Evolutionary conservation across 1,140 invertebrate species (phyloP), one percentile per base, ranked within the genome.

Genomic region (Argopecten irradians): DNA sequence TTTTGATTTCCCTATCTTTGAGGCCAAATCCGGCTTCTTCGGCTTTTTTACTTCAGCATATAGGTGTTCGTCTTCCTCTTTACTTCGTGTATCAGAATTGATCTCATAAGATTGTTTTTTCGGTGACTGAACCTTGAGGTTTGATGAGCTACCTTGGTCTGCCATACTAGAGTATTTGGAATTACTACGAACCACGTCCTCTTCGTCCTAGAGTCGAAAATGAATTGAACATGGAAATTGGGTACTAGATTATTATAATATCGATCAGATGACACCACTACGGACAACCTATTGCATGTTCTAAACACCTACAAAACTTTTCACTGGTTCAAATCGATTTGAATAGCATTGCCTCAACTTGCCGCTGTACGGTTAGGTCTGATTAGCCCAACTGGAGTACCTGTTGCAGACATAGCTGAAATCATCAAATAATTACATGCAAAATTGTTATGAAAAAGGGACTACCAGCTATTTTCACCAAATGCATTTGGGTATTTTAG

Each of bases 41-140:
- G 46, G 43, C 46, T 86, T 89, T 55, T 89, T 86, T 16, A 89
- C 88, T 34, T 86, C 84, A 22, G 88, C 39, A 83, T 89, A 89
- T 11, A 84, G 2, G 22, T 71, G 85, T 33, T 87, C 85, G 35
- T 87, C 84, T 28, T 88, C 83, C 55, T 71, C 55, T n/a, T 71
- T 71, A 71, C 55, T 71, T 16, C 55, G 8, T 13, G 71, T 28
- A 19, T 86, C 86, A 34, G 86, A 35, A n/a, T 13, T 86, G 11
- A 89, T 28, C 22, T 89, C 82, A 22, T 89, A 89, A 13, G 86
- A 83, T 82, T 89, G 86, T 35, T 84, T 83, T 82, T 89, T 89
- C 84, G 88, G 82, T 71, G 88, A 89, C 14, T 82, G 83, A 3
- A 89, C 88, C 22, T 41, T 89, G 28, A 83, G 55, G 34, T 46